Evolutionary conservation across 2,113 vertebrate genomes (phyloP).

Genomic region (Collichthys lucidus): DNA sequence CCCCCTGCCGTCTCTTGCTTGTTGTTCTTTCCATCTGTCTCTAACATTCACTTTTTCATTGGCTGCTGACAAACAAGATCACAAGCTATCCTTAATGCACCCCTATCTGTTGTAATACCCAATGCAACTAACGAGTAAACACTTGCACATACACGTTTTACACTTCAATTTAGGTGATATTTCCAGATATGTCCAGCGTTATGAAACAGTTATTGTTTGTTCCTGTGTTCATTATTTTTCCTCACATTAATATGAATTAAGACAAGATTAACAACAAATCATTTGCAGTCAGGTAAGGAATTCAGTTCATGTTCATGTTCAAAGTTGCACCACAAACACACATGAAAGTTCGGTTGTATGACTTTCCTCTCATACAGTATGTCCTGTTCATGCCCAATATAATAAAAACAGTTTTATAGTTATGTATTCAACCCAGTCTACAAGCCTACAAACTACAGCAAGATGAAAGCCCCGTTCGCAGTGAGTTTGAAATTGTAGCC

Average conservation of each 20-base stretch:
- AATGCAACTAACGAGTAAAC: constrained; percentile 69
- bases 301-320: neutral
- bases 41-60: constrained; percentile 76
- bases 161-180: neutral
- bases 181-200: neutral
- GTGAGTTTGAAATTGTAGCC: neutral
- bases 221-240: neutral
- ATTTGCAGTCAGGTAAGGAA: neutral
- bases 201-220: no score
- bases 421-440: neutral
- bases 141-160: neutral
- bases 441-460: neutral
- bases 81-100: constrained; percentile 61
- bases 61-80: constrained; percentile 72
- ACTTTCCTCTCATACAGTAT: neutral
- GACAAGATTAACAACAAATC: neutral
- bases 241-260: neutral
- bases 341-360: neutral
- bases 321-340: neutral
- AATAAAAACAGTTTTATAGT: neutral
- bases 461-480: neutral
- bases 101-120: constrained; percentile 65
- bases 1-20: constrained; percentile 80
- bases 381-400: neutral
- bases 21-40: constrained; percentile 79